A percentile compares a stretch with the other conserved stretches of the same genome.
Conservation (phyloP, 2,113 vertebrate species). For the Plotosus lineatus region DNA sequence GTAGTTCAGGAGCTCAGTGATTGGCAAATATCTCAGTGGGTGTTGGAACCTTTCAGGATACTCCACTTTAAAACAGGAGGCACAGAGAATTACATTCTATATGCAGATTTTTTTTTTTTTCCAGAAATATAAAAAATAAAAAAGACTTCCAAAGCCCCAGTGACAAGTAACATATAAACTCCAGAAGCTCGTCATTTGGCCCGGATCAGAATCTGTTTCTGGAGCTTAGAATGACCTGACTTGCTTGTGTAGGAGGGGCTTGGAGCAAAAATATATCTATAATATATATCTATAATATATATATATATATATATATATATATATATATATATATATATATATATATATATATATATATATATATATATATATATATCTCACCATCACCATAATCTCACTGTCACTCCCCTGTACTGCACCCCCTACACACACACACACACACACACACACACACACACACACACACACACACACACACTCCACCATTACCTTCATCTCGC, state of each 20-base stretch:
- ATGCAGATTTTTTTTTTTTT: conserved; percentile 41
- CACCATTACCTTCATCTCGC: conserved; percentile 24
- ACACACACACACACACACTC: background rate
- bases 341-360: conserved; percentile 5
- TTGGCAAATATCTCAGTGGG: conserved; percentile 37
- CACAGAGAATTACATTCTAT: conserved; percentile 45
- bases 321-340: too few relatives aligned
- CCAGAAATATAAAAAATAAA: conserved; percentile 51
- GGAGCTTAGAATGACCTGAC: conserved; percentile 15
- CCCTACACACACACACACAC: background rate
- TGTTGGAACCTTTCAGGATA: conserved; percentile 48
- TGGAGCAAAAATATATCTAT: conserved; percentile 6
- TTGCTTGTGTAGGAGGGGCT: conserved; percentile 21
- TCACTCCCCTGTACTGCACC: conserved; percentile 23
- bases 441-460: background rate
- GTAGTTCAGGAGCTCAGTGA: conserved; percentile 11
- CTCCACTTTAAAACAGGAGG: conserved; percentile 46
- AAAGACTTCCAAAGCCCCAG: conserved; percentile 16
- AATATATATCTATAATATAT: too few relatives aligned
- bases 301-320: conserved; percentile 5
- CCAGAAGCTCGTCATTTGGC: conserved; percentile 42
- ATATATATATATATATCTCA: conserved; percentile 10
- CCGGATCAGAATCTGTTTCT: conserved; percentile 47
- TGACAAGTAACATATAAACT: conserved; percentile 21
- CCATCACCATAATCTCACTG: conserved; percentile 30